Evolutionary conservation across 2,113 vertebrate species (phyloP).

Genomic region (Arvicanthis niloticus): DNA sequence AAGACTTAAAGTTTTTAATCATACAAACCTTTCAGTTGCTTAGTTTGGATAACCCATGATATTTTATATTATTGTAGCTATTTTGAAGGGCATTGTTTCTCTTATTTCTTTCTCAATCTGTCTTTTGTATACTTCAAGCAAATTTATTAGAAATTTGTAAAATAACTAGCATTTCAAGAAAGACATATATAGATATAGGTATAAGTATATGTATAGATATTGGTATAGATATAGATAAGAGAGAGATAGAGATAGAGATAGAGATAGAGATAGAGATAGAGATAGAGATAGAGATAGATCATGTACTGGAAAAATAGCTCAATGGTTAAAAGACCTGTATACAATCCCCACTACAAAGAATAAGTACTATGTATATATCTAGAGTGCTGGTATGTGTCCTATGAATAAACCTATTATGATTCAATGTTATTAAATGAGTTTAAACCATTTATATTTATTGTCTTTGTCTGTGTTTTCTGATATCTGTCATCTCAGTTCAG

Average conservation of each 20-base stretch:
- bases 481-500: neutral
- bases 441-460: conserved; percentile 6
- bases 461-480: neutral
- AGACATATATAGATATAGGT: too few relatives aligned
- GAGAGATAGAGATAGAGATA: too few relatives aligned
- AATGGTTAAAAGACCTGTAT: too few relatives aligned
- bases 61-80: neutral
- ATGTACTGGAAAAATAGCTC: too few relatives aligned
- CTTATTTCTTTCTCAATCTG: neutral
- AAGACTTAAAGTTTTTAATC: too few relatives aligned
- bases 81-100: neutral
- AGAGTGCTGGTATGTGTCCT: neutral
- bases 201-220: too few relatives aligned
- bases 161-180: too few relatives aligned
- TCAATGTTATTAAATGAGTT: neutral
- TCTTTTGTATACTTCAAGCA: neutral
- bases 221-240: too few relatives aligned
- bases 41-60: neutral
- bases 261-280: too few relatives aligned
- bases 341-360: neutral
- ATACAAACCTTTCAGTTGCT: neutral
- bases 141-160: too few relatives aligned
- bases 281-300: too few relatives aligned
- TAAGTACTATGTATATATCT: neutral
- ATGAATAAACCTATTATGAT: neutral